Base-by-base conservation (phyloP, 2,797 vertebrate species). In the Arnoldichthys spilopterus region DNA sequence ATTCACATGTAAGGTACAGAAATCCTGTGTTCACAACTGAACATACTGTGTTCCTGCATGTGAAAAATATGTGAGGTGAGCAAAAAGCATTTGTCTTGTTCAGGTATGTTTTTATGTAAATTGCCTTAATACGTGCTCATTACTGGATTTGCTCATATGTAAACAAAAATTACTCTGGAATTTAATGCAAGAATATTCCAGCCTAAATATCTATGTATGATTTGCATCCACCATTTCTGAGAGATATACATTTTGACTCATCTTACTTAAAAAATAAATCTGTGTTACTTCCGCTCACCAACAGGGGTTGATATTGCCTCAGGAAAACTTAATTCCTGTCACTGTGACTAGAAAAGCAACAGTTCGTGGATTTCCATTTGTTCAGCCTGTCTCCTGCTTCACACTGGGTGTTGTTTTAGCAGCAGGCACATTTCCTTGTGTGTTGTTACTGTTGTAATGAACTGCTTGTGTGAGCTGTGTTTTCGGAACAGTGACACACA, bases 261-360 rank as follows among this genome's bases (percentile, higher is more conserved):
- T 20, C 2, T 12, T 56, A 24, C 24, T 26, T 68, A 43, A 18
- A 24, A 16, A 28, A 28, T 8, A 49, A 30, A 49, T 69, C 26
- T 70, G 67, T 47, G 53, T 53, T 70, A 34, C 67, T 32, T 28
- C 13, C 53, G 53, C 49, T 12, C 20, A 32, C 47, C 67, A 34
- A 53, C 67, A 70, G 67, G 47, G 67, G 67, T 1, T n/a, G 67
- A 12, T 13, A 22, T 16, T n/a, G 28, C 22, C 53, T 20, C n/a
- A 40, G 13, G 3, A 32, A 51, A 51, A 45, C 8, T n/a, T n/a
- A 4, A 47, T 45, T 26, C 7, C 4, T 47, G 45, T 15, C 15
- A 47, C 24, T 58, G 49, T 2, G 4, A 47, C 11, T 47, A 2
- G 4, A 5, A 47, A 47, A 9, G 13, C 26, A 30, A 6, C 15